Evolutionary conservation across 2,113 vertebrate genomes (phyloP).

Genomic region (Salvelinus fontinalis): DNA sequence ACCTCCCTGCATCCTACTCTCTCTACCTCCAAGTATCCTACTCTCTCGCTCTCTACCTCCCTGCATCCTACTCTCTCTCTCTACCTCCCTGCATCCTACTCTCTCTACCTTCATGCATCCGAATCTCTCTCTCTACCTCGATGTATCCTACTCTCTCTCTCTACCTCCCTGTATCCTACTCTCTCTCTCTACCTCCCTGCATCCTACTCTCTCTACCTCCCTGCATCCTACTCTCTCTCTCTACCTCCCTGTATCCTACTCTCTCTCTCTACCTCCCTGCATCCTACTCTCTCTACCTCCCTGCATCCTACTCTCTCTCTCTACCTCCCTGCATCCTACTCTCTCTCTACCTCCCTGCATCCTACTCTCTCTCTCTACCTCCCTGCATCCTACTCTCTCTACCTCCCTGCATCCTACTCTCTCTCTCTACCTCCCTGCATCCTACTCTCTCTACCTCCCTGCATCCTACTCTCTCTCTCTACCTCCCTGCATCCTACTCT

Average conservation of each 20-base stretch:
- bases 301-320: background rate
- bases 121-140: no score
- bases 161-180: slow-evolving; percentile 19
- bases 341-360: slow-evolving; percentile 12
- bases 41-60: background rate
- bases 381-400: slow-evolving; percentile 47
- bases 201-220: background rate
- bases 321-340: no score
- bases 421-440: slow-evolving; percentile 24
- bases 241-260: slow-evolving; percentile 67
- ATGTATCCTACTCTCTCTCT: background rate
- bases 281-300: slow-evolving; percentile 40
- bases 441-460: no score
- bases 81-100: slow-evolving; percentile 16
- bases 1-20: background rate
- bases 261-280: background rate
- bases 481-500: slow-evolving; percentile 44
- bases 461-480: background rate
- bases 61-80: no score
- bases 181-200: slow-evolving; percentile 23
- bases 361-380: slow-evolving; percentile 34
- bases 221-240: background rate
- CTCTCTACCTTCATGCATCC: background rate
- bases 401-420: slow-evolving; percentile 18
- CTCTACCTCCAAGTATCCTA: slow-evolving; percentile 13